Evolutionary conservation across 2,888 invertebrate species (phyloP), one percentile per base, ranked within the genome.

Genomic region (Chymomyza caudatula): DNA sequence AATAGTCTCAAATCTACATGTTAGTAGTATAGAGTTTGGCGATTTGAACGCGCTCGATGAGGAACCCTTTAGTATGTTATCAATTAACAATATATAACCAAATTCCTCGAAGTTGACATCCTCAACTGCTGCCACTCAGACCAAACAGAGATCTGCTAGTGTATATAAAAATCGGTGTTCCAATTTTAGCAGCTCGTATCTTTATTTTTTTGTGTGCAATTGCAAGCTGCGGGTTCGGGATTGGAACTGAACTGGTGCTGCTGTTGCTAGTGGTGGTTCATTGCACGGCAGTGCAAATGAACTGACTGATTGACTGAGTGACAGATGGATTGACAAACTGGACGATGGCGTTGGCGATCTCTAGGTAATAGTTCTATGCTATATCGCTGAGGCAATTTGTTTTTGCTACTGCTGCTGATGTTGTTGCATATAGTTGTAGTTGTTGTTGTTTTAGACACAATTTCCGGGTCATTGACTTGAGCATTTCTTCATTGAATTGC

Each of bases 391-490:
- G 68, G 70, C 68, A 73, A 37, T 37, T 68, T 75, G 71, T 73
- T 77, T 79, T 66, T 63, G 63, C 19, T 60, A 61, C 13, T 57
- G 73, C 49, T 61, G 62, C 20, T 63, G 67, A 19, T 69, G 68
- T 47, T 73, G 68, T 61, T 65, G 71, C 49, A 17, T 29, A 29
- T 67, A 76, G 78, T 71, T 78, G 74, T 74, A 76, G 77, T 76
- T 87, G 83, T 78, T 86, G 84, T 74, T 84, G 77, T 79, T 84
- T 84, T 86, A 87, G 88, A 89, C 88, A 89, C 89, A 89, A 88
- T 90, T 90, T 90, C 89, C 89, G 89, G 89, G 89, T 90, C 89
- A 89, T 88, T 89, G 89, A 90, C 89, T 86, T 87, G 81, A 69
- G 87, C 84, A 87, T 87, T 82, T 87, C 84, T 82, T 82, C 87